Evolutionary conservation across 2,113 vertebrate genomes (phyloP).

Genomic region (Romanogobio albipinnatus): DNA sequence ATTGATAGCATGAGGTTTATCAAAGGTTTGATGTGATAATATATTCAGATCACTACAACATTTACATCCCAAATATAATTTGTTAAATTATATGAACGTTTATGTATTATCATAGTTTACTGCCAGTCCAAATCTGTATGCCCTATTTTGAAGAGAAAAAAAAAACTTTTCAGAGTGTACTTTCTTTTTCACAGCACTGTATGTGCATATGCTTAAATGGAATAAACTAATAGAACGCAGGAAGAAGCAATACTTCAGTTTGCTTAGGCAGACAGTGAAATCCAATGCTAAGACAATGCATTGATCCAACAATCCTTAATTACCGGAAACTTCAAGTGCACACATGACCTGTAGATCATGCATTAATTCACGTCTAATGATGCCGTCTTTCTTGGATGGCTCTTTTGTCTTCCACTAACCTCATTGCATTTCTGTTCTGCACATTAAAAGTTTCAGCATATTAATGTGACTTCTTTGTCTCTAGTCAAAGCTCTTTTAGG

Average conservation of each 20-base stretch:
- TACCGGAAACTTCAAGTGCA: neutral
- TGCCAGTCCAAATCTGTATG: neutral
- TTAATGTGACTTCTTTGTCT: neutral
- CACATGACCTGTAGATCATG: neutral
- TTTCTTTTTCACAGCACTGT: neutral
- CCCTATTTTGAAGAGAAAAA: neutral
- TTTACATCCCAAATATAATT: neutral
- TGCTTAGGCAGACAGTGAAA: neutral
- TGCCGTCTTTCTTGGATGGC: neutral
- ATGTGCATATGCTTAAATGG: neutral
- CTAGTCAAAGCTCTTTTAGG: neutral
- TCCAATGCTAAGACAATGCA: neutral
- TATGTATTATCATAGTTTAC: neutral
- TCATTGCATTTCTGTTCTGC: neutral
- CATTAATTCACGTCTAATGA: neutral
- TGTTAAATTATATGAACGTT: neutral
- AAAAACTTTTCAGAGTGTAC: neutral
- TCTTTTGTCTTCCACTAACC: neutral
- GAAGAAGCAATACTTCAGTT: neutral
- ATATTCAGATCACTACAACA: neutral
- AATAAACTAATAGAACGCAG: neutral
- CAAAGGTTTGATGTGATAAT: neutral
- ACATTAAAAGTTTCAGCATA: neutral
- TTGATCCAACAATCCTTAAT: neutral
- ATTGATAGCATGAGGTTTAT: neutral